Evolutionary conservation across 2,797 vertebrate species (phyloP).

Genomic region (Tokudaia tokunoshimensis): DNA sequence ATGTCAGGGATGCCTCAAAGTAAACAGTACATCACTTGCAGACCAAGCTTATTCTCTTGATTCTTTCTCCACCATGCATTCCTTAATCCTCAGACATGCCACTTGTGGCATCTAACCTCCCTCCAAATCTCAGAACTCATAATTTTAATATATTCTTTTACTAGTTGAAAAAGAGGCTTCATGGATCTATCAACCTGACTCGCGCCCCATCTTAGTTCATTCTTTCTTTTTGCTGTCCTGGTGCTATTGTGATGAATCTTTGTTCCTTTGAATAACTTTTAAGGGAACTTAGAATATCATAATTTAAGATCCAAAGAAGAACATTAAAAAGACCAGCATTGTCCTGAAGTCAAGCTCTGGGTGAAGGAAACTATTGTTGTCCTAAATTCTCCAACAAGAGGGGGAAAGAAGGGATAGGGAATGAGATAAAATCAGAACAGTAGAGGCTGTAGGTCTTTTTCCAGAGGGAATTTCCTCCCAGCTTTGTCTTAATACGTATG

Average conservation of each 20-base stretch:
- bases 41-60: background rate
- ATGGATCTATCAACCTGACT: background rate
- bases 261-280: background rate
- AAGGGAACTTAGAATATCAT: background rate
- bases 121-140: background rate
- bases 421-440: background rate
- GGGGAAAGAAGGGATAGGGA: background rate
- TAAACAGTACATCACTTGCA: background rate
- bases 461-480: background rate
- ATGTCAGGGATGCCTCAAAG: background rate
- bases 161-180: background rate
- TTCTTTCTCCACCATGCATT: background rate
- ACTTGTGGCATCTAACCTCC: background rate
- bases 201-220: background rate
- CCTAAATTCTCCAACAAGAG: background rate
- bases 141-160: background rate
- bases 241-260: background rate
- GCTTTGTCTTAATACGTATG: background rate
- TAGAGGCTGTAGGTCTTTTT: background rate
- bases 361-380: background rate
- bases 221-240: background rate
- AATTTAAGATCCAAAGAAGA: slow-evolving; percentile 35
- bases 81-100: background rate
- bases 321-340: background rate
- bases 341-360: background rate